Evolutionary conservation across 2,113 vertebrate genomes (phyloP).

Genomic region (Lota lota): DNA sequence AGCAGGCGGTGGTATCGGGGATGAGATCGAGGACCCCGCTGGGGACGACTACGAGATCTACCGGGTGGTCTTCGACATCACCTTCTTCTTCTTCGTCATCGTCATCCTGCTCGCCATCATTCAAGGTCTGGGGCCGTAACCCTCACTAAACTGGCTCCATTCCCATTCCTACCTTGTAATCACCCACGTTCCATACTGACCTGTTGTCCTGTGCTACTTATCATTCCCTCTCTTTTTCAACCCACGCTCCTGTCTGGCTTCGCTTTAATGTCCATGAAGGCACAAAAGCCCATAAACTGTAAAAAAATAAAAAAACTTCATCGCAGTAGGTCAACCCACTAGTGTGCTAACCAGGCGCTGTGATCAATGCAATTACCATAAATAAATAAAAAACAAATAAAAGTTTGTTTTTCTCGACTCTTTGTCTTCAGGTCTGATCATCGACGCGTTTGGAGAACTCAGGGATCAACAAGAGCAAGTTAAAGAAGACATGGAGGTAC

Average conservation of each 20-base stretch:
- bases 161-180: too few species aligned
- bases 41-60: constrained; percentile 92
- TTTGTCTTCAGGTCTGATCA: constrained; percentile 77
- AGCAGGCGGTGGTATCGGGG: constrained; percentile 89
- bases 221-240: background rate
- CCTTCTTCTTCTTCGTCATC: constrained; percentile 95
- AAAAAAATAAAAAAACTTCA: background rate
- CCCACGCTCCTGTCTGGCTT: background rate
- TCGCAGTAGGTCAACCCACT: too few species aligned
- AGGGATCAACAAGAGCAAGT: constrained; percentile 87
- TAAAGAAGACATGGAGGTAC: constrained; percentile 90
- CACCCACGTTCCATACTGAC: background rate
- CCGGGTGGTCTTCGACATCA: constrained; percentile 91
- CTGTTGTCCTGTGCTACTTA: background rate
- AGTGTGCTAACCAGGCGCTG: too few species aligned
- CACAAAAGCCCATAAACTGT: background rate
- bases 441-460: constrained; percentile 86
- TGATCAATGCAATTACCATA: too few species aligned
- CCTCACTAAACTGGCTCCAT: too few species aligned
- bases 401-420: constrained; percentile 2
- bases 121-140: constrained; percentile 74
- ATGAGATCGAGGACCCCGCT: constrained; percentile 91
- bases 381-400: background rate
- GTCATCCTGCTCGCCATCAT: constrained; percentile 93
- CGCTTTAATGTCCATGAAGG: background rate